Evolutionary conservation across 2,113 vertebrate genomes (phyloP), one percentile per base, ranked within the genome.

Genomic region (Delphinus delphis): DNA sequence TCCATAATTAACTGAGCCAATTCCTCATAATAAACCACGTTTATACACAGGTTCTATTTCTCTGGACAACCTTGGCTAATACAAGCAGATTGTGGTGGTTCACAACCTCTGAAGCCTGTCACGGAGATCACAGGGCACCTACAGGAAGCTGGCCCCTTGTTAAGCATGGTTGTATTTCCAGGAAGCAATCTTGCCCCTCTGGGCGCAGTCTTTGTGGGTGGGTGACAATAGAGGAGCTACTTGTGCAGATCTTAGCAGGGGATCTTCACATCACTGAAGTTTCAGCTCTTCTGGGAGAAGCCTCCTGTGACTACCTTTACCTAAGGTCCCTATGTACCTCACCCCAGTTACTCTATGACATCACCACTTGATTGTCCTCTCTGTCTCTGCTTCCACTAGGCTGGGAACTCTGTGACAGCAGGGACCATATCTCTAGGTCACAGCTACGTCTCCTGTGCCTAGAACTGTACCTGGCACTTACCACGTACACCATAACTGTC

Each of bases 171-270:
- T 21, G 8, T 71, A 25, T 92, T 77, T 95, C 62, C 21, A 33
- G 4, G 3, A 41, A 77, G 11, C 9, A 2, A 1, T 18, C 25
- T 53, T 58, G 60, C 8, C 50, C 21, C 21, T 68, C 15, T 2
- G 36, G 76, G 31, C 50, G 14, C 15, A 17, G 2, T 4, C 58
- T 74, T 26, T 8, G 38, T 38, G 38, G 36, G 12, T 53, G 23
- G 14, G 23, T 28, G 1, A n/a, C 13, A 41, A 9, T 26, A 4
- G 14, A 18, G 15, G 6, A 13, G 7, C 58, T 38, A 2, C 3
- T 68, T 17, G 13, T 76, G 2, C 31, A 50, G 5, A 36, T 47
- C 20, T 44, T n/a, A 44, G 60, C 28, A 68, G 1, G 14, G 6
- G 17, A 10, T 8, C 31, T 50, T 68, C 28, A 71, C 3, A 5